These are phyloP conservation scores for Trichogramma evanescens DNA, from an alignment of 2,888 invertebrate species.

Conservation along the genomic window DNA sequence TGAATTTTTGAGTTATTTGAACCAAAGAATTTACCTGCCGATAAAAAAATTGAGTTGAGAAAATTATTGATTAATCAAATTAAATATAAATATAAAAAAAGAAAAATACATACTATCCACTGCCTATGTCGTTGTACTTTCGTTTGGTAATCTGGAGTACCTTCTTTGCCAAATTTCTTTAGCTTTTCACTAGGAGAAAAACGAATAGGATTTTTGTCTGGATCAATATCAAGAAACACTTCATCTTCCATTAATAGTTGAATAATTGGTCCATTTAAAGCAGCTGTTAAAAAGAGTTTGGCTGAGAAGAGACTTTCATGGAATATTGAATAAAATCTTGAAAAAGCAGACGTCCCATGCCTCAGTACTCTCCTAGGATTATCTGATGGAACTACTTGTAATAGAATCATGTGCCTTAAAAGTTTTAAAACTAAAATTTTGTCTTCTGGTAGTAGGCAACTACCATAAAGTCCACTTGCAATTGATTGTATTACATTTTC, in stretches of 20 bases:
- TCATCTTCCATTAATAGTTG: conserved; percentile 85
- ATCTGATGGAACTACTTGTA: conserved; percentile 65
- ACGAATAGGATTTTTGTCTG: conserved; percentile 69
- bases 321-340: conserved; percentile 77
- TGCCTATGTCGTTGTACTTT: conserved; percentile 73
- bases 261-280: conserved; percentile 86
- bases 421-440: conserved; percentile 61
- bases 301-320: conserved; percentile 86
- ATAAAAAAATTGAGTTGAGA: background rate
- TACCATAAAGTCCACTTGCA: conserved; percentile 64
- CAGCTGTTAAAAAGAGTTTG: conserved; percentile 86
- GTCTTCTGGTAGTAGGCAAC: conserved; percentile 69
- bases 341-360: conserved; percentile 80
- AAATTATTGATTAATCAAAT: background rate
- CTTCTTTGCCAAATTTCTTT: conserved; percentile 72
- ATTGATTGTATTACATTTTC: conserved; percentile 52
- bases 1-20: conserved; percentile 72
- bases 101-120: conserved; percentile 55
- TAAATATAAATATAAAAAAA: background rate
- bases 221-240: conserved; percentile 85
- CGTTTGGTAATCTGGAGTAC: conserved; percentile 63
- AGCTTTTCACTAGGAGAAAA: conserved; percentile 52
- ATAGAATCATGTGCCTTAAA: conserved; percentile 60
- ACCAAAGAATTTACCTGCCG: conserved; percentile 59
- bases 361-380: conserved; percentile 71